phyloP scores from a whole-genome alignment of 2,888 invertebrate species.

The Tinea semifulvella region DNA sequence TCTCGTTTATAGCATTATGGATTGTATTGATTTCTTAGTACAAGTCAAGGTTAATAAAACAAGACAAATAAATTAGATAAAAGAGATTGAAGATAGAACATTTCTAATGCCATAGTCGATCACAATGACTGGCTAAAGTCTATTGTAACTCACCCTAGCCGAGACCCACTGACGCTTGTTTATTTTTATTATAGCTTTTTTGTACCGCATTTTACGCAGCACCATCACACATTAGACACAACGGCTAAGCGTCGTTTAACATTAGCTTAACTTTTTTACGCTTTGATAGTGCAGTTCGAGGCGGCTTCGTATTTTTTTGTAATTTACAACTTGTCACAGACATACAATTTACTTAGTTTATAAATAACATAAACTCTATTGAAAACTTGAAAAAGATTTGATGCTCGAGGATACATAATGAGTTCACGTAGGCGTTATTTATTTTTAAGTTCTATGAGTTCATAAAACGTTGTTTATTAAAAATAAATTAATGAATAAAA shows the following conservation, averaged over 20 bases:
- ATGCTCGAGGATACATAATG: no score
- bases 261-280: conserved; percentile 66
- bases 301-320: conserved; percentile 30
- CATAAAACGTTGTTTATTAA: no score
- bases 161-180: conserved; percentile 37
- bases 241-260: conserved; percentile 63
- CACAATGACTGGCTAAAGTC: conserved; percentile 37
- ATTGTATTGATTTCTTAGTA: no score
- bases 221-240: conserved; percentile 58
- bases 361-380: conserved; percentile 17
- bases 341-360: conserved; percentile 29
- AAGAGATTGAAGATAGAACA: conserved; percentile 10
- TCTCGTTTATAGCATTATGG: no score
- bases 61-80: neutral
- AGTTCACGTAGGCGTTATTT: no score
- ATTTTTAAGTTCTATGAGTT: no score
- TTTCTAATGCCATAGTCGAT: conserved; percentile 31
- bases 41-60: no score
- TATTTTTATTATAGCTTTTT: conserved; percentile 41
- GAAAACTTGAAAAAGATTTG: no score
- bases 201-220: conserved; percentile 46
- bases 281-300: conserved; percentile 53
- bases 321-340: conserved; percentile 26
- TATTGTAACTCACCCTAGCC: conserved; percentile 35
- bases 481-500: no score